Evolutionary conservation across 1,140 invertebrate species (phyloP), one percentile per base, ranked within the genome.

Genomic region (Drosophila ohnishii): DNA sequence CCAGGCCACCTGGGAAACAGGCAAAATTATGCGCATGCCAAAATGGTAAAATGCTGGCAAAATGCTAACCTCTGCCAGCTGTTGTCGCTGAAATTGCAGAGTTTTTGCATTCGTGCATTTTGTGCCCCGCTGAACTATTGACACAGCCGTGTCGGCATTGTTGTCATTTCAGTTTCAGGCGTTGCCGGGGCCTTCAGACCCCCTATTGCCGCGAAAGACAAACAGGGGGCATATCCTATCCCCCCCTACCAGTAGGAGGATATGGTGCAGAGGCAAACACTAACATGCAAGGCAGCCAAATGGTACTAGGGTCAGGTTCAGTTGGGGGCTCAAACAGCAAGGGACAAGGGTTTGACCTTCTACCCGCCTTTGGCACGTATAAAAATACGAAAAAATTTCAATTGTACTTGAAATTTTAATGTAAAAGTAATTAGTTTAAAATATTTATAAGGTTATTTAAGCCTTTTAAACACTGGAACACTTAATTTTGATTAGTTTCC

Each of bases 71-170:
- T 19, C 44, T 55, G 45, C n/a, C 39, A 0, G 14, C 9, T 7
- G 53, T 44, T 48, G 67, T 50, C 71, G 44, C 70, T 50, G 50
- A 56, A 50, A 64, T 50, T 39, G 65, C 65, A 19, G 4, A 53
- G 28, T 56, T 71, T 71, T 40, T 79, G 71, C 80, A 78, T 56
- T 55, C 34, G 51, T 75, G 71, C 80, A 73, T 55, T 70, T 71
- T 47, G 56, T 55, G 58, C 19, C 10, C 40, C 42, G 48, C 39
- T 57, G 61, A 32, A 32, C 73, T 73, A 75, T 85, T 85, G 82
- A 77, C 82, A 85, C 39, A 78, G 69, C 42, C 82, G 58, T 77
- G 81, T 82, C 83, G 78, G 56, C 82, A 74, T 39, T 70, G 19
- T 70, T 75, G 56, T 57, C 51, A 51, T 72, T 59, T 50, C 39